A percentile compares a stretch with the other conserved stretches of the same genome.
These are phyloP conservation scores for Eulemur rubriventer DNA, from an alignment of 2,797 vertebrate genomes.

Conservation along the genomic window DNA sequence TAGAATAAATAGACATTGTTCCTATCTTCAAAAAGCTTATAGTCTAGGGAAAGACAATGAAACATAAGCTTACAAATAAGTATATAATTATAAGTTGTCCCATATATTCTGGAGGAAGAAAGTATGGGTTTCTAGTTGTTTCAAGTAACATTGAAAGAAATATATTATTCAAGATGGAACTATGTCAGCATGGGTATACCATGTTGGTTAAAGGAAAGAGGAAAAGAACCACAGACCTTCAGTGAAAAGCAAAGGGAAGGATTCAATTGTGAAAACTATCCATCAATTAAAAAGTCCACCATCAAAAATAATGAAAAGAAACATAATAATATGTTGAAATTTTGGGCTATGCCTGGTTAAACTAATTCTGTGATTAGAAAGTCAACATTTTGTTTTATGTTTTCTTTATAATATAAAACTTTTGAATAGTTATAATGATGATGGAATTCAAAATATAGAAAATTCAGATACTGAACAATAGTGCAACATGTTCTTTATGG, in stretches of 20 bases:
- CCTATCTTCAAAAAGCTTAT: background rate
- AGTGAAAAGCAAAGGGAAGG: background rate
- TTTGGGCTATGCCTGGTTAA: background rate
- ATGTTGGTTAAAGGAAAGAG: background rate
- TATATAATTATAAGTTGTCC: background rate
- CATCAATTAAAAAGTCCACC: background rate
- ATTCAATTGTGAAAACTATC: background rate
- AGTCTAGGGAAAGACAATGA: background rate
- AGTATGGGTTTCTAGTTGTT: background rate
- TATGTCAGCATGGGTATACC: background rate
- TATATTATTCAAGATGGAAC: background rate
- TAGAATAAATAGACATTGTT: background rate
- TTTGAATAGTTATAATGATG: background rate
- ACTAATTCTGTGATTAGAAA: background rate
- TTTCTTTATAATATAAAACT: background rate
- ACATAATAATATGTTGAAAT: background rate
- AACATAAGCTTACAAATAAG: background rate
- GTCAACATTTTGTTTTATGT: background rate
- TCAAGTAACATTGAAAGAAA: background rate
- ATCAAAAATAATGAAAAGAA: background rate
- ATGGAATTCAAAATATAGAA: conserved; percentile 34
- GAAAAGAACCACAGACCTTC: background rate
- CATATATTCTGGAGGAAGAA: background rate
- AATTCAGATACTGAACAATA: conserved; percentile 23
- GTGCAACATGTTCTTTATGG: background rate